Evolutionary conservation across 2,888 invertebrate genomes (phyloP), one percentile per base, ranked within the genome.

Genomic region (Creontiades dilutus): DNA sequence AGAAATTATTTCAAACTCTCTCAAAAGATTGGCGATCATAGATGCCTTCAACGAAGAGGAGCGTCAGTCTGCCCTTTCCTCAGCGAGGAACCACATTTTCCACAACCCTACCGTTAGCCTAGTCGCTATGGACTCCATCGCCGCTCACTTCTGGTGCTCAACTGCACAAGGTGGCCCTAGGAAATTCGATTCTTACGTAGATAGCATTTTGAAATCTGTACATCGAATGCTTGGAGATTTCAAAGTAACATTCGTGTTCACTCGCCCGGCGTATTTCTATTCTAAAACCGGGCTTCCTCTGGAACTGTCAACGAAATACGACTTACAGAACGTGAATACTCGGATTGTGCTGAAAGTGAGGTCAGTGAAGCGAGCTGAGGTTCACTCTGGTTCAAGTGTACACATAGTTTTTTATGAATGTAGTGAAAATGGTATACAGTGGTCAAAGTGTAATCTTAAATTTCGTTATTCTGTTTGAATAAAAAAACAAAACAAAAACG

Each of bases 71-170:
- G 93, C 93, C 0, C 92, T 94, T 13, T 91, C 95, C 11, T 91
- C 93, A 57, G 92, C 93, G 1, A 23, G 47, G 14, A 76, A 88
- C 16, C 52, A 88, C 88, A 55, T 88, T 28, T 80, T 76, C 52
- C 52, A 27, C 16, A 93, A 94, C 91, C 91, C 92, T 1, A 93
- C 93, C 90, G 93, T 94, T 11, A 93, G 93, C 23, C 91, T 95
- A 0, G 90, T 95, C 47, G 93, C 94, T 9, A 92, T 95, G 12
- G 95, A 95, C 90, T 94, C 94, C 91, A 93, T 95, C 52, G 93
- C 93, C n/a, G 93, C 94, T 0, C 94, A 93, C 92, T 95, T 94
- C 92, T 95, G 95, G 94, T 92, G 93, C 91, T 93, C 93, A 89
- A 89, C 91, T 19, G 91, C 92, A 88, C 89, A 90, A 37, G 90